Conservation (phyloP, 64 coral and sea anemone species). For the Astreopora myriophthalma region DNA sequence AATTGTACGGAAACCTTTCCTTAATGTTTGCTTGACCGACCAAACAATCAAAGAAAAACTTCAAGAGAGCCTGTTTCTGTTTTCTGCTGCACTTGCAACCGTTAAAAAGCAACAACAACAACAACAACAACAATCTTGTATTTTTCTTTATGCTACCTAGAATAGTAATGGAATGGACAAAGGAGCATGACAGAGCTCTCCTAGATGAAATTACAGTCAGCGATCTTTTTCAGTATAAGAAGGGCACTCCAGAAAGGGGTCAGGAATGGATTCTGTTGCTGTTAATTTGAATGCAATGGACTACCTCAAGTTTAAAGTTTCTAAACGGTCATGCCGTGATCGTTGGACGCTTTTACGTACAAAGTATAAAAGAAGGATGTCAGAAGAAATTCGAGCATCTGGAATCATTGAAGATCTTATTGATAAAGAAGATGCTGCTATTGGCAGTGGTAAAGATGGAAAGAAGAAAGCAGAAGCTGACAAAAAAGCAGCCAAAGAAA, state of each 20-base stretch:
- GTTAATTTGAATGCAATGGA: slow-evolving; percentile 21
- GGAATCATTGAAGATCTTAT: slow-evolving; percentile 6
- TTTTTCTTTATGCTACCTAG: background rate
- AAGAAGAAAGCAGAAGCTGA: slow-evolving; percentile 21
- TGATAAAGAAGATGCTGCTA: background rate
- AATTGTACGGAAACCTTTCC: too few relatives aligned
- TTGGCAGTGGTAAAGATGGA: slow-evolving; percentile 6
- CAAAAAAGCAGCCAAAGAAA: slow-evolving; percentile 32
- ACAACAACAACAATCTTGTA: background rate
- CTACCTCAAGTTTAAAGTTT: slow-evolving; percentile 19
- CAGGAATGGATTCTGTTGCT: slow-evolving; percentile 33
- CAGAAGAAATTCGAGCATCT: slow-evolving; percentile 28
- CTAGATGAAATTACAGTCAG: slow-evolving; percentile 2
- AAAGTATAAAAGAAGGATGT: slow-evolving; percentile 4
- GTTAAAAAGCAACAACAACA: too few relatives aligned
- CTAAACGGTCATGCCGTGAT: slow-evolving; percentile 6
- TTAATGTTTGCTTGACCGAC: too few relatives aligned
- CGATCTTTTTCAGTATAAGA: slow-evolving; percentile 4
- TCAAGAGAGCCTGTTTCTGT: too few relatives aligned
- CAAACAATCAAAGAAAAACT: too few relatives aligned
- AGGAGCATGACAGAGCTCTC: slow-evolving; percentile 1
- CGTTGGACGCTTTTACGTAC: background rate
- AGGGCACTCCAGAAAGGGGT: slow-evolving; percentile 38
- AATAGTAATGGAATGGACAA: slow-evolving; percentile 14
- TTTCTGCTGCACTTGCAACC: too few relatives aligned